Evolutionary conservation across 2,113 vertebrate genomes (phyloP).

Genomic region (Grammomys dolichurus): DNA sequence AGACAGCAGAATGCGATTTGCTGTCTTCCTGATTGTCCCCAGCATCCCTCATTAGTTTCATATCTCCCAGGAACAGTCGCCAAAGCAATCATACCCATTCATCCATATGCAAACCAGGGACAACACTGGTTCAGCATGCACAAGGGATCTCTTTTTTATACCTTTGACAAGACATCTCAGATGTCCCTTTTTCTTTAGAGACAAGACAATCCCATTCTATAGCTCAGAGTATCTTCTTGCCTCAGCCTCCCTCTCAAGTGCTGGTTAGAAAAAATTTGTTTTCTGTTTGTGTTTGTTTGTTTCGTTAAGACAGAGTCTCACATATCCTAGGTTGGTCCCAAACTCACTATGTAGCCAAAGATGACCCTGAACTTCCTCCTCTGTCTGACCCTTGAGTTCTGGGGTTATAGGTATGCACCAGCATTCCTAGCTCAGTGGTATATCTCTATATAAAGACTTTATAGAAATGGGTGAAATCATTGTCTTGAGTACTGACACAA

Average conservation of each 20-base stretch:
- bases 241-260: background rate
- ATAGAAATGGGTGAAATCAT: background rate
- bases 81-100: background rate
- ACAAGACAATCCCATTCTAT: too few species aligned
- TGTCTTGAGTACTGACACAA: too few species aligned
- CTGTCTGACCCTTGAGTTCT: background rate
- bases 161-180: background rate
- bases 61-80: background rate
- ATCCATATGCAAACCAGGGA: rapidly evolving
- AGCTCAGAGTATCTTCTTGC: background rate
- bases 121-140: background rate
- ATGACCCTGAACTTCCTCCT: background rate
- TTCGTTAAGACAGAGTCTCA: background rate
- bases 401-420: too few species aligned
- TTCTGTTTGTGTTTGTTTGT: background rate
- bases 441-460: background rate
- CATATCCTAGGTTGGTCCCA: background rate
- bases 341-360: background rate
- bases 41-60: background rate
- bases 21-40: background rate
- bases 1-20: background rate
- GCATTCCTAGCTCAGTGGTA: too few species aligned
- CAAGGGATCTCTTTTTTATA: background rate
- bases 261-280: background rate
- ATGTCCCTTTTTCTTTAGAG: background rate